Conservation (phyloP, 30 jellyfish, hydroid and myxozoan species). For the Sanderia malayensis region DNA sequence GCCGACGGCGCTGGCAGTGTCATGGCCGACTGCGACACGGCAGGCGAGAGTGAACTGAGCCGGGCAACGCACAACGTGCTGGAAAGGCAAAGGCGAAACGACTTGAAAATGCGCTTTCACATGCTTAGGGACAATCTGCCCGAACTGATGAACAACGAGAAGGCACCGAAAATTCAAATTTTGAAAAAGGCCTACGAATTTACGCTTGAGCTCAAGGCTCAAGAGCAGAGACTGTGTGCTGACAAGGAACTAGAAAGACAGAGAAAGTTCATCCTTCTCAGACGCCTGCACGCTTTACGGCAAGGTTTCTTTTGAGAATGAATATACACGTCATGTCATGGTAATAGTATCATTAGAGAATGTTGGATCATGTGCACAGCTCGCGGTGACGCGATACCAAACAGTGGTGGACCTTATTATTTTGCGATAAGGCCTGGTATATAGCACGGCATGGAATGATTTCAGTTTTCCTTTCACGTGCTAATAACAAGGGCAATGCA, state of each 20-base stretch:
- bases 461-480: too few species aligned
- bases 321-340: too few species aligned
- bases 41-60: conserved; percentile 58
- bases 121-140: conserved; percentile 87
- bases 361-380: too few species aligned
- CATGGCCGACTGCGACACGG: too few species aligned
- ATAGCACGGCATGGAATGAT: too few species aligned
- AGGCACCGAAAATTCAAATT: conserved; percentile 94
- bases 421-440: too few species aligned
- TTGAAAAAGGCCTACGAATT: conserved; percentile 79
- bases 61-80: conserved; percentile 95
- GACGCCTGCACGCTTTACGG: conserved; percentile 64
- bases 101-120: conserved; percentile 86
- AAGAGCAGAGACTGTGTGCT: conserved; percentile 83
- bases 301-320: conserved; percentile 61
- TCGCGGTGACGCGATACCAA: too few species aligned
- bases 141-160: conserved; percentile 75
- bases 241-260: conserved; percentile 90
- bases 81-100: conserved; percentile 93
- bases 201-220: conserved; percentile 69
- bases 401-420: too few species aligned
- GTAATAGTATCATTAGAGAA: too few species aligned
- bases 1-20: too few species aligned
- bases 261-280: conserved; percentile 62
- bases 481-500: too few species aligned